Base-by-base conservation (phyloP, 2,797 vertebrate genomes). In the Thaleichthys pacificus region DNA sequence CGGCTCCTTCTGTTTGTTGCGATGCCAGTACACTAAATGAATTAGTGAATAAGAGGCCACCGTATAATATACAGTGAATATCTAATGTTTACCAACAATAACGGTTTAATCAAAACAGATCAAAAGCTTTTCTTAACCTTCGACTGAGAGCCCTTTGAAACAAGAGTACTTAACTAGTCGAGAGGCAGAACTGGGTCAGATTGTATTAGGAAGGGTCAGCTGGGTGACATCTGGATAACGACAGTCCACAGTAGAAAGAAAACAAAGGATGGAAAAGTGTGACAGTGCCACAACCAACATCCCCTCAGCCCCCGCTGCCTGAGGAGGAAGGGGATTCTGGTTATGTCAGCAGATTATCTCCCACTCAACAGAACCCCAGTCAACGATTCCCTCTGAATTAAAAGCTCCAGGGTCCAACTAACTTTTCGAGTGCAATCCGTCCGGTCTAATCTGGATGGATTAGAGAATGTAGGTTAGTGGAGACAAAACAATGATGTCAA, bases 401-500 rank as follows among this genome's bases (percentile, higher is more conserved):
- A 60, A 68, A 24, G n/a, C 54, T 28, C 54, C 67, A 24, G 42
- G 66, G 51, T 66, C 42, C 58, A 38, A 24, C 24, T 66, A 61
- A 69, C 71, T 61, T 47, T 49, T 14, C 9, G 32, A 28, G 60
- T 28, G 49, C 60, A 61, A 68, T 30, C 38, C 66, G 19, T 68
- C n/a, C 57, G 17, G 19, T 69, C 28, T 69, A 56, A 74, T 69
- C 72, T 63, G n/a, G 57, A 61, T 38, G 32, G 57, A 66, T 65
- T 28, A 14, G 24, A 30, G 70, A 56, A 64, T 57, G 47, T 38
- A 65, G 70, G 70, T 62, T 70, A 79, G 79, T 69, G 38, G 9
- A 14, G 42, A 47, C 42, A 47, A 47, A 47, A 12, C 11, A 47
- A 47, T 47, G 42, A 47, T 47, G 42, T 47, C 42, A 47, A 47